phyloP scores from a whole-genome alignment of 2,797 vertebrate species.

The Sebastes miniatus region DNA sequence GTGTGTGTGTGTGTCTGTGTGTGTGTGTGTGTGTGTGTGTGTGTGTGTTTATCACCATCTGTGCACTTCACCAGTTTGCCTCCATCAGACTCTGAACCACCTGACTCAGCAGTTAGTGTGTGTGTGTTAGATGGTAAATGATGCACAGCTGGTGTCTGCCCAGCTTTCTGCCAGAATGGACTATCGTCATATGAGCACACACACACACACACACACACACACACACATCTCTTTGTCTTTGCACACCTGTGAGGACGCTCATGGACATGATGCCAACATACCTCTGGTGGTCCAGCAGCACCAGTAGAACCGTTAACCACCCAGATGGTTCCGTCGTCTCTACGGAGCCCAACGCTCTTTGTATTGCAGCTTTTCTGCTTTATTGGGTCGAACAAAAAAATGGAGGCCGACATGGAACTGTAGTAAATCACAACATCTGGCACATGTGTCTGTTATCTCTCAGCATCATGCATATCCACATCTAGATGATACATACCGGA shows the following conservation, averaged over 20 bases:
- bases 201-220: too few relatives aligned
- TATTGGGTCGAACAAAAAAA: background rate
- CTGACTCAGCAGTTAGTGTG: constrained; percentile 37
- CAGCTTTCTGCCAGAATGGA: background rate
- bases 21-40: background rate
- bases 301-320: constrained; percentile 15
- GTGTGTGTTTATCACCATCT: constrained; percentile 36
- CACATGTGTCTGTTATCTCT: background rate
- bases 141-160: constrained; percentile 36
- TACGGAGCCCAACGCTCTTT: background rate
- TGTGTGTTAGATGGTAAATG: background rate
- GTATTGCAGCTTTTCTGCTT: background rate
- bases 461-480: background rate
- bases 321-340: constrained; percentile 8
- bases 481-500: too few relatives aligned
- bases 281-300: background rate
- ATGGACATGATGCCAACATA: too few relatives aligned
- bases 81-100: constrained; percentile 25
- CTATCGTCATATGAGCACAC: background rate
- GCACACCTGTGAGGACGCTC: too few relatives aligned
- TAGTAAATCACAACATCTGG: background rate
- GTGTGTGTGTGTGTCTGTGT: background rate
- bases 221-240: too few relatives aligned
- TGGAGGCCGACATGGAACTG: background rate
- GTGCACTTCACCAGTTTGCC: constrained; percentile 9